Evolutionary conservation across 2,888 invertebrate genomes (phyloP), one percentile per base, ranked within the genome.

Genomic region (Elegia similella): DNA sequence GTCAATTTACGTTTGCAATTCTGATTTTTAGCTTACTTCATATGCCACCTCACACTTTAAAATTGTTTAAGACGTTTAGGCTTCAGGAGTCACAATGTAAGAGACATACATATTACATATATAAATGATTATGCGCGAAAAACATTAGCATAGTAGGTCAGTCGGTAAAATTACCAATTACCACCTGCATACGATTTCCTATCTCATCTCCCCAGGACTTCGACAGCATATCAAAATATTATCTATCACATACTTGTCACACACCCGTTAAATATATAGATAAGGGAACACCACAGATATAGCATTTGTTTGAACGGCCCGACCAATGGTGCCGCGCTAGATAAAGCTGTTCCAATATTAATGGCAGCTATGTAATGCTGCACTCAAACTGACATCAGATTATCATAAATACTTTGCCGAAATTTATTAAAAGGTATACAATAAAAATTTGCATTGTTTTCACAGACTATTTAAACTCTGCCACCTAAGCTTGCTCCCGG

Each of bases 231-330:
- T 38, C 38, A 38, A n/a, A n/a, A 10, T 38, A 38, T 38, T 38
- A n/a, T 34, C 34, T 6, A 10, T 12, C n/a, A 38, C n/a, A n/a
- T 38, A 38, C 38, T 38, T 1, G 38, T 38, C n/a, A n/a, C 38
- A 38, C 23, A 46, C 10, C 17, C 17, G 17, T 17, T 46, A 6
- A 12, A 12, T 17, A 46, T 6, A 46, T 12, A 46, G 17, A 46
- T 34, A 50, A 16, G 16, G 10, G 34, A 16, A 50, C 34, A 12
- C 17, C 17, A 50, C n/a, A 50, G 34, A 50, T 38, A 38, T 12
- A 30, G 34, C 34, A n/a, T 50, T 6, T 48, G 50, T 50, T 50
- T 50, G 50, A 50, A 50, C 50, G 17, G 10, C 15, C 34, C 34
- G 15, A 7, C 34, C 34, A 50, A 38, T 16, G 34, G 34, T 50